Evolutionary conservation across 1,140 invertebrate species (phyloP).

Genomic region (Telenomus remus): DNA sequence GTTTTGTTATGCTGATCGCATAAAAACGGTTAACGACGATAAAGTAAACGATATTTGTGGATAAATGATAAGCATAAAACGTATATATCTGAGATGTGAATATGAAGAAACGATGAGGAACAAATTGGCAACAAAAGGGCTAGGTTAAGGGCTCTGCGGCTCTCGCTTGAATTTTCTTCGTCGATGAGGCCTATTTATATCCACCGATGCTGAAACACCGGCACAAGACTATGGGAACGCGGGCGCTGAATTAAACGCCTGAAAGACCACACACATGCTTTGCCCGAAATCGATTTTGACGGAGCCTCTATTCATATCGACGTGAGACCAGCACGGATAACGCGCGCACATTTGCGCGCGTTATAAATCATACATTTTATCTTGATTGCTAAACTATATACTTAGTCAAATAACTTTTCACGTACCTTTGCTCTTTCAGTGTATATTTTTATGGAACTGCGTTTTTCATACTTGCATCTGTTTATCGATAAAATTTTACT

Average conservation of each 20-base stretch:
- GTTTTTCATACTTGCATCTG: too few relatives aligned
- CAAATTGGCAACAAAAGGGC: conserved; percentile 49
- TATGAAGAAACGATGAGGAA: conserved; percentile 6
- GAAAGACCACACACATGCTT: conserved; percentile 51
- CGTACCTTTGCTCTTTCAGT: too few relatives aligned
- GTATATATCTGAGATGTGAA: too few relatives aligned
- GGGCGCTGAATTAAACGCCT: conserved; percentile 48
- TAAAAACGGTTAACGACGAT: too few relatives aligned
- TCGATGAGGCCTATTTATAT: conserved; percentile 50
- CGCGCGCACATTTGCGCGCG: conserved; percentile 15
- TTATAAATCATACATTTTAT: conserved; percentile 40
- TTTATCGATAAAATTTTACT: too few relatives aligned
- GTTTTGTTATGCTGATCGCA: too few relatives aligned
- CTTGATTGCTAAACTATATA: conserved; percentile 20
- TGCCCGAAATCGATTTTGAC: conserved; percentile 49
- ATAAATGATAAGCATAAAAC: conserved; percentile 13
- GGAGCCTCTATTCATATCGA: conserved; percentile 37
- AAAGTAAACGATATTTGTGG: too few relatives aligned
- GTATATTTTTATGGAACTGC: too few relatives aligned
- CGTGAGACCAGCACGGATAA: conserved; percentile 8
- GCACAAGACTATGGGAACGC: conserved; percentile 41
- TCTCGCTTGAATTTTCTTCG: conserved; percentile 37
- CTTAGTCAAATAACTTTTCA: too few relatives aligned
- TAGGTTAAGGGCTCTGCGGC: conserved; percentile 45
- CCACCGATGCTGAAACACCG: conserved; percentile 50